Conservation (phyloP, 1,140 invertebrate genomes). For the Cydia splendana region DNA sequence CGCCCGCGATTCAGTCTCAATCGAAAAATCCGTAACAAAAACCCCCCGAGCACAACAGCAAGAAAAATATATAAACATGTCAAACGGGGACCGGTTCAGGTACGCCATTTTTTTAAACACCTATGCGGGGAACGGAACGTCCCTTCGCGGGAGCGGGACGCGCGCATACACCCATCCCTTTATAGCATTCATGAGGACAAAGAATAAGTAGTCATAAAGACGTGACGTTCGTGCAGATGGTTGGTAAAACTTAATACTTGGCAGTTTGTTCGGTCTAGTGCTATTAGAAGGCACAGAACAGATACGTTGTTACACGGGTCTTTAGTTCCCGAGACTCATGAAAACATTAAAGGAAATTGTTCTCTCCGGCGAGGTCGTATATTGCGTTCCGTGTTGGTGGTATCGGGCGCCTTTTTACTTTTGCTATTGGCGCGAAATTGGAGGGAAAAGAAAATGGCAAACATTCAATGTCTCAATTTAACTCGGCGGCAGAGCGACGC, state of each 20-base stretch:
- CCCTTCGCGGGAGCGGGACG: constrained; percentile 56
- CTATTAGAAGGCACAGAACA: constrained; percentile 75
- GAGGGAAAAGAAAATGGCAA: constrained; percentile 71
- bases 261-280: constrained; percentile 67
- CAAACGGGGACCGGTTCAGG: constrained; percentile 69
- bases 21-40: constrained; percentile 74
- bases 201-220: constrained; percentile 78
- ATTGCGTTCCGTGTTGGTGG: constrained; percentile 67
- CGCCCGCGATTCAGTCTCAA: constrained; percentile 69
- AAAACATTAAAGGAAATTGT: constrained; percentile 75
- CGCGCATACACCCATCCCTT: constrained; percentile 48
- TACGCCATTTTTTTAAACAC: constrained; percentile 75
- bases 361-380: constrained; percentile 60
- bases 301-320: constrained; percentile 73
- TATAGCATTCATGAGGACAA: constrained; percentile 69
- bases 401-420: constrained; percentile 69
- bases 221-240: constrained; percentile 77
- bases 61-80: constrained; percentile 77
- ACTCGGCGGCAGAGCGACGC: constrained; percentile 48
- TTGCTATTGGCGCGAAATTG: constrained; percentile 68
- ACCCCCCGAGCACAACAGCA: constrained; percentile 62
- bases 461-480: constrained; percentile 75
- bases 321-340: constrained; percentile 73
- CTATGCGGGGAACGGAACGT: constrained; percentile 67
- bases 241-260: constrained; percentile 77